Percentiles rank a stretch among this genome's conserved stretches.
Evolutionary conservation across 1,140 invertebrate genomes (phyloP).

Genomic region (Tribolium madens): DNA sequence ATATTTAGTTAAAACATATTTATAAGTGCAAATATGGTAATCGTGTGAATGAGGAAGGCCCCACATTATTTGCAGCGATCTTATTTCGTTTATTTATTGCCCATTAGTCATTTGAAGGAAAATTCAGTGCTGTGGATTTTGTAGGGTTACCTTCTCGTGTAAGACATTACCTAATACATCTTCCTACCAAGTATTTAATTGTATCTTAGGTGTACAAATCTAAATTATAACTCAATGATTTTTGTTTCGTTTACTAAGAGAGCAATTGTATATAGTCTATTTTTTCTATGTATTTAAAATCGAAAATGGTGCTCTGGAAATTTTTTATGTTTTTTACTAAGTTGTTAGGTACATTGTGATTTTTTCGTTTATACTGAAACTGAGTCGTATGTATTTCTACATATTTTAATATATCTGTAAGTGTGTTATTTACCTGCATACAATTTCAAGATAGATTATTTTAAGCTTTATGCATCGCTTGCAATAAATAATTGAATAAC

Average conservation of each 20-base stretch:
- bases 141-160: slow-evolving; percentile 26
- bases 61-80: slow-evolving; percentile 32
- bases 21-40: slow-evolving; percentile 54
- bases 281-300: slow-evolving; percentile 50
- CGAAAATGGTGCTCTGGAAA: slow-evolving; percentile 64
- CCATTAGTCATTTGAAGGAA: slow-evolving; percentile 4
- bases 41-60: slow-evolving; percentile 42
- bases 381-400: slow-evolving; percentile 54
- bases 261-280: slow-evolving; percentile 53
- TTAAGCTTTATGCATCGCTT: slow-evolving; percentile 59
- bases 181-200: slow-evolving; percentile 66
- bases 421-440: slow-evolving; percentile 52
- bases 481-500: slow-evolving; percentile 55
- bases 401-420: slow-evolving; percentile 56
- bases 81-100: slow-evolving; percentile 14
- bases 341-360: slow-evolving; percentile 62
- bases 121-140: slow-evolving; percentile 30
- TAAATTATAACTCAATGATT: slow-evolving; percentile 52
- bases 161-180: slow-evolving; percentile 57
- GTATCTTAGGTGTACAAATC: slow-evolving; percentile 55
- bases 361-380: slow-evolving; percentile 52
- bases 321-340: slow-evolving; percentile 54
- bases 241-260: slow-evolving; percentile 42
- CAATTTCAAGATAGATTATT: slow-evolving; percentile 55
- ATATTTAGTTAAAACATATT: slow-evolving; percentile 48